A percentile compares a stretch with the other conserved stretches of the same genome.
Conservation (phyloP, 2,888 invertebrate genomes). For the Stratiomys singularior region DNA sequence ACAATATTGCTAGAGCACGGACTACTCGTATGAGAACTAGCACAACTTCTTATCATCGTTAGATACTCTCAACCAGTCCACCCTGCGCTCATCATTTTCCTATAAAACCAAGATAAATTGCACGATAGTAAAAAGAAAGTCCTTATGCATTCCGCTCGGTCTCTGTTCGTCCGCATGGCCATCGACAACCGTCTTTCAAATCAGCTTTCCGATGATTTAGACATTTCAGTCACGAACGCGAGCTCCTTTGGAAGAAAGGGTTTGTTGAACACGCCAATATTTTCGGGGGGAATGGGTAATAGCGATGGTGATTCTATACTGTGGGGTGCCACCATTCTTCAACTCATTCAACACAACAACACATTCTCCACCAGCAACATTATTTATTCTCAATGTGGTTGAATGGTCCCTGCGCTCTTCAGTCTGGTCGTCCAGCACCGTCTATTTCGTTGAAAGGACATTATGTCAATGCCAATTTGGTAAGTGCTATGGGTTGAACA, state of each 20-base stretch:
- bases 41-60: too few species aligned
- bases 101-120: constrained; percentile 43
- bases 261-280: not conserved
- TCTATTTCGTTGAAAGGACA: not conserved
- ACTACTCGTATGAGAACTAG: too few species aligned
- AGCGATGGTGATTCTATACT: not conserved
- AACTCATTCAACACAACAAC: not conserved
- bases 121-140: constrained; percentile 22
- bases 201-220: constrained; percentile 51
- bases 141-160: constrained; percentile 28
- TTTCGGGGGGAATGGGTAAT: not conserved
- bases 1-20: too few species aligned
- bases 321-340: not conserved
- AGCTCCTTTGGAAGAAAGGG: not conserved
- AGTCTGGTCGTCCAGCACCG: not conserved
- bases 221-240: constrained; percentile 54
- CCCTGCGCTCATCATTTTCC: constrained; percentile 27
- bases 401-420: not conserved
- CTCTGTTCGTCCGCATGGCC: not conserved
- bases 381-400: too few species aligned
- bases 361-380: too few species aligned
- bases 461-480: not conserved
- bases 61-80: too few species aligned
- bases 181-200: constrained; percentile 18
- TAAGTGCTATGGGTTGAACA: constrained; percentile 1